These are phyloP conservation scores for Thysanoteuthis rhombus DNA, from an alignment of 2,888 invertebrate genomes.

Conservation along the genomic window DNA sequence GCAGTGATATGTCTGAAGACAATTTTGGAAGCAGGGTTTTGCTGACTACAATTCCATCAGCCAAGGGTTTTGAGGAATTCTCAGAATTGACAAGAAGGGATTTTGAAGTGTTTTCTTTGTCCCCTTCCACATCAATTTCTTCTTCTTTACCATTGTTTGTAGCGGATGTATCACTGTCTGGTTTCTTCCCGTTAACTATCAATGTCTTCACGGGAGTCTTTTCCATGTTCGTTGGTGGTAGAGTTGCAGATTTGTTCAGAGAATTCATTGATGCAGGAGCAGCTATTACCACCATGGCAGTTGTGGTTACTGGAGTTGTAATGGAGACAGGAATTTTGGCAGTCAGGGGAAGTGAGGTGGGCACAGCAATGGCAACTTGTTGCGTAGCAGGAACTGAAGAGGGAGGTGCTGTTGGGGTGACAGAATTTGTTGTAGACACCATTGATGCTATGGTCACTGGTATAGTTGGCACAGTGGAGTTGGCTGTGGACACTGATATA, in stretches of 20 bases:
- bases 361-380: not conserved
- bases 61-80: constrained; percentile 16
- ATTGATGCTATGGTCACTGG: not conserved
- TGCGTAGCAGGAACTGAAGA: not conserved
- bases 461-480: constrained; percentile 20
- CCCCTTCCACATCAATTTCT: constrained; percentile 52
- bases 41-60: constrained; percentile 21
- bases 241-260: not conserved
- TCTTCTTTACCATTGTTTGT: constrained; percentile 45
- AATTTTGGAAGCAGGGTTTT: constrained; percentile 16
- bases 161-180: not conserved
- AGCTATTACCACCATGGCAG: not conserved
- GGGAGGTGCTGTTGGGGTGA: not conserved
- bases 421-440: not conserved
- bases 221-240: not conserved
- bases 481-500: not conserved
- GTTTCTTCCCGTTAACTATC: constrained; percentile 17
- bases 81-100: constrained; percentile 23
- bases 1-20: constrained; percentile 30
- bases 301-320: not conserved
- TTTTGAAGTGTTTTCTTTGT: constrained; percentile 33
- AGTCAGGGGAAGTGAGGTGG: not conserved
- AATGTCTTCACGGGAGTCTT: not conserved
- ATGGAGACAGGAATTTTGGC: constrained; percentile 2
- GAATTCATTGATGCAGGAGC: not conserved